Evolutionary conservation across 2,113 vertebrate genomes (phyloP), one percentile per base, ranked within the genome.

Genomic region (Lamprotornis superbus): DNA sequence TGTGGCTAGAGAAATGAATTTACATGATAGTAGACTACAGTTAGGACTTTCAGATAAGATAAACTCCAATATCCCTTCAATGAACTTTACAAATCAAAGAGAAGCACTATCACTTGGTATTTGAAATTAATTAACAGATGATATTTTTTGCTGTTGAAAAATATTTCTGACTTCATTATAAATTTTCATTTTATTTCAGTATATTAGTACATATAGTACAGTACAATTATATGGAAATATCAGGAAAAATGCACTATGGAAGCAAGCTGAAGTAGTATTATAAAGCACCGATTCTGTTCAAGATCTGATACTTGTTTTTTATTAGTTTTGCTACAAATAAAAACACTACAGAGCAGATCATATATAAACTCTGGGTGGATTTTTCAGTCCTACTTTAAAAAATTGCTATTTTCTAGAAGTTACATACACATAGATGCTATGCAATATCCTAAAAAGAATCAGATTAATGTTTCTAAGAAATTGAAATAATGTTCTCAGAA

Each of bases 41-140:
- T 81, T 83, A 73, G 15, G 37, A 42, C n/a, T 83, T 89, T 76
- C 28, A 68, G 46, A 56, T 73, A 76, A 1, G 6, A 85, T 53
- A 71, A 93, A 67, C 12, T 50, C 27, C 40, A 94, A 84, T 46
- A 42, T 49, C 91, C 28, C n/a, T 85, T 85, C 68, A 65, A 30
- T 30, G 52, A 60, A 91, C 5, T 25, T 85, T 42, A 49, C n/a
- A 73, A 91, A 79, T 60, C 24, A 91, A 78, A 89, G 15, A 50
- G 18, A 74, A 65, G 5, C n/a, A 15, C 5, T 92, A 37, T 65
- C 20, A 39, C 7, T 75, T 68, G 16, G 5, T 55, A 50, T 82
- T 63, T 78, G 30, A 78, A 91, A n/a, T 52, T 2, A 74, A 73
- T 57, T 73, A 60, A 50, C 5, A 61, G 28, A 90, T 15, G 76